Evolutionary conservation across 1,140 invertebrate genomes (phyloP).

Genomic region (Lepidurus couesii): DNA sequence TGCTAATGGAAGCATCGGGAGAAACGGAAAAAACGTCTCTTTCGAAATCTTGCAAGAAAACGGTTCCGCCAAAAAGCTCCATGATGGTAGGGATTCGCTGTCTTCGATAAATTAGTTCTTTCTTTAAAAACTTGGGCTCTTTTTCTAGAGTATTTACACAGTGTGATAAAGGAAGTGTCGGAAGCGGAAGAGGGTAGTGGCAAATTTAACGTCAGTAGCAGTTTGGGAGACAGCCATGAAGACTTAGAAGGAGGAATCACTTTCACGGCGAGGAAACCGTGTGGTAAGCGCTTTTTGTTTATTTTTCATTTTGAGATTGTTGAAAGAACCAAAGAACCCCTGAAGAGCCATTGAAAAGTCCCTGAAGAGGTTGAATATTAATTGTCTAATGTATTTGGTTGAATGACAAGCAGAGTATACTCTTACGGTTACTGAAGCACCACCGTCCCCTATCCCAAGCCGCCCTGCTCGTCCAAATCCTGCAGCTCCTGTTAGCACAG

Average conservation of each 20-base stretch:
- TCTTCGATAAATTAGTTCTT: background rate
- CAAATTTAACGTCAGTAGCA: conserved; percentile 27
- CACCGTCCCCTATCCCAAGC: background rate
- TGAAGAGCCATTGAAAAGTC: background rate
- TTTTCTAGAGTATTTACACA: conserved; percentile 68
- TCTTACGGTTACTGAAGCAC: background rate
- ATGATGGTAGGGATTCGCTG: conserved; percentile 33
- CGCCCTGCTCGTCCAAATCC: conserved; percentile 14
- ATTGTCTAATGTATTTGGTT: background rate
- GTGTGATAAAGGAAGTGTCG: conserved; percentile 61
- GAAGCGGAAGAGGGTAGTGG: conserved; percentile 29
- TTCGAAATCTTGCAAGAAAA: conserved; percentile 33
- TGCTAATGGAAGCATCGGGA: conserved; percentile 24
- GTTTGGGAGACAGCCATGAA: conserved; percentile 45
- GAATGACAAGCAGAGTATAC: background rate
- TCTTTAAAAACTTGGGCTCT: conserved; percentile 27
- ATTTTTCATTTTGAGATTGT: background rate
- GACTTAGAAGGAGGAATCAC: conserved; percentile 79
- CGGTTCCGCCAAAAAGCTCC: conserved; percentile 36
- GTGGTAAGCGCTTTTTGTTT: conserved; percentile 58
- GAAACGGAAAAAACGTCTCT: conserved; percentile 32
- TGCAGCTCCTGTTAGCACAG: background rate
- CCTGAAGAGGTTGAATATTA: background rate
- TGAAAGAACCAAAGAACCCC: background rate
- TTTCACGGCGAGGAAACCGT: conserved; percentile 69